A percentile compares a stretch with the other conserved stretches of the same genome.
Conservation (phyloP, 2,888 invertebrate genomes). For the Phyllotreta striolata region DNA sequence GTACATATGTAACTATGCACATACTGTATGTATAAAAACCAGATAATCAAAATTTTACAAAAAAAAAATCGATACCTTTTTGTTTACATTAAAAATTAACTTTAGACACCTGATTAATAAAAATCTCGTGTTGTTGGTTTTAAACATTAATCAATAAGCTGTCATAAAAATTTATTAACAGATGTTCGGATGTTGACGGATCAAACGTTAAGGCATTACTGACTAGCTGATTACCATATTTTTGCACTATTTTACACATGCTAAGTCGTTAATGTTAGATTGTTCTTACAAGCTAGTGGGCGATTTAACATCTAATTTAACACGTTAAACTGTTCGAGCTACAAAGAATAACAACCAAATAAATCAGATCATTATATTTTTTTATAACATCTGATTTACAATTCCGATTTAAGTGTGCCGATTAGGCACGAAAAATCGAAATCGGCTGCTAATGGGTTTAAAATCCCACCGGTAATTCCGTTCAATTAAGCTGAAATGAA, state of each 20-base stretch:
- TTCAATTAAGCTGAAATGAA: conserved; percentile 19
- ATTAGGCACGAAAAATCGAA: too few species aligned
- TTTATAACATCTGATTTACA: too few species aligned
- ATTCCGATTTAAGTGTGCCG: too few species aligned
- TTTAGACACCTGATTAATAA: too few species aligned
- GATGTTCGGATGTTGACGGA: neutral
- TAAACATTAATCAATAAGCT: conserved; percentile 9
- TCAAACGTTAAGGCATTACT: too few species aligned
- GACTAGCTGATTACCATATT: conserved; percentile 14
- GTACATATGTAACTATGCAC: too few species aligned
- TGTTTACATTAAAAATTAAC: too few species aligned
- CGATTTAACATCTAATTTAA: conserved; percentile 18
- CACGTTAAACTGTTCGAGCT: neutral
- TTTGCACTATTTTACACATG: conserved; percentile 8
- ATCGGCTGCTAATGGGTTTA: too few species aligned
- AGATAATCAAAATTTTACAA: too few species aligned
- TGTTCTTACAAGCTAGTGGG: conserved; percentile 18
- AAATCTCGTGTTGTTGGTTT: neutral
- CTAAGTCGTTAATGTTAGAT: conserved; percentile 10
- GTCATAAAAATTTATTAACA: conserved; percentile 3
- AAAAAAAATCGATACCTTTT: too few species aligned
- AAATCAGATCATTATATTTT: too few species aligned
- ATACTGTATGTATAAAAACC: neutral
- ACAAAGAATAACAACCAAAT: too few species aligned
- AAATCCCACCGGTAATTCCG: conserved; percentile 18